Conservation (phyloP, 2,113 vertebrate species). For the Maccullochella peelii region DNA sequence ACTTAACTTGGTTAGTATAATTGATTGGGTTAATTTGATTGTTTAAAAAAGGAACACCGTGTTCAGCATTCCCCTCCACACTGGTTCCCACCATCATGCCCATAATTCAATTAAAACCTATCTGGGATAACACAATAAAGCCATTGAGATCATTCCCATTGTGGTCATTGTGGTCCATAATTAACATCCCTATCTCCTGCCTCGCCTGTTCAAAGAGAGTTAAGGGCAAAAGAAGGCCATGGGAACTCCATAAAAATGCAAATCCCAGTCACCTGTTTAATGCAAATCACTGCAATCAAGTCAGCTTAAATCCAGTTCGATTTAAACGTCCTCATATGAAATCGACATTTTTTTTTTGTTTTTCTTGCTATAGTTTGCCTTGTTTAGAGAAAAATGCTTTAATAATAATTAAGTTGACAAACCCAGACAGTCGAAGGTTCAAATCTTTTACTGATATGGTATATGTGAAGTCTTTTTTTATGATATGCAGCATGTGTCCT, state of each 20-base stretch:
- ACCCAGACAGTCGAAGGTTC: not conserved
- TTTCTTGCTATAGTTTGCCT: slow-evolving; percentile 1
- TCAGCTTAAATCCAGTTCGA: slow-evolving; percentile 54
- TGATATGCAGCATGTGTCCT: not conserved
- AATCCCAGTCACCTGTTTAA: slow-evolving; percentile 77
- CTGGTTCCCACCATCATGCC: slow-evolving; percentile 22
- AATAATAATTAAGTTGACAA: not conserved
- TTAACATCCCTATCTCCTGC: slow-evolving; percentile 77
- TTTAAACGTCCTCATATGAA: slow-evolving; percentile 35
- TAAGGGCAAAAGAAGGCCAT: slow-evolving; percentile 75
- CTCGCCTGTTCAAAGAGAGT: slow-evolving; percentile 63
- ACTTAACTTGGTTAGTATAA: slow-evolving; percentile 10
- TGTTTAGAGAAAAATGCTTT: slow-evolving; percentile 11
- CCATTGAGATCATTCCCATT: slow-evolving; percentile 76
- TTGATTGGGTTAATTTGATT: slow-evolving; percentile 37
- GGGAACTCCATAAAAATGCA: slow-evolving; percentile 82
- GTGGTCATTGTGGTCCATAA: slow-evolving; percentile 71
- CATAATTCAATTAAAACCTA: slow-evolving; percentile 79
- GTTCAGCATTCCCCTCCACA: slow-evolving; percentile 50
- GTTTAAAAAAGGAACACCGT: slow-evolving; percentile 15
- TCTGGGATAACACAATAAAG: slow-evolving; percentile 70
- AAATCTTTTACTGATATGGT: not conserved
- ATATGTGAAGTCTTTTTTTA: not conserved
- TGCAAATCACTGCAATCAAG: slow-evolving; percentile 68
- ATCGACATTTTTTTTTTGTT: not conserved